These are phyloP conservation scores for Nothobranchius furzeri DNA, from an alignment of 2,113 vertebrate genomes.

Conservation along the genomic window DNA sequence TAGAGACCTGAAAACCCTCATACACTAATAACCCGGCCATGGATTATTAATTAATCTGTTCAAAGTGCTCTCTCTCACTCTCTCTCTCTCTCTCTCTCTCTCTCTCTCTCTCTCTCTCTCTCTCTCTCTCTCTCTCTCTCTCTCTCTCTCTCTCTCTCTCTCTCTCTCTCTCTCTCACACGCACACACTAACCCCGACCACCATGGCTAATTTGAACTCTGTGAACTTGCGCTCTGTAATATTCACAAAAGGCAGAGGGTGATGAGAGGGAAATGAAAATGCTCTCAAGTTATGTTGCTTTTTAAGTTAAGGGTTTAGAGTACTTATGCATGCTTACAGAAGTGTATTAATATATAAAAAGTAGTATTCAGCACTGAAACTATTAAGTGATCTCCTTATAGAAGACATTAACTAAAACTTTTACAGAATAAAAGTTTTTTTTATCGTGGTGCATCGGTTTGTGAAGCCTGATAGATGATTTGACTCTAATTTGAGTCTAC, in stretches of 20 bases:
- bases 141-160: conserved; percentile 32
- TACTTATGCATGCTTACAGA: conserved; percentile 16
- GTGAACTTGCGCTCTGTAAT: conserved; percentile 57
- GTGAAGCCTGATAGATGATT: too few species aligned
- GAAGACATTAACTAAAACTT: neutral
- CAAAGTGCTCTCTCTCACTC: conserved; percentile 54
- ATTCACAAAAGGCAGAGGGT: conserved; percentile 44
- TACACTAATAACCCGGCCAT: conserved; percentile 64
- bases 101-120: conserved; percentile 7
- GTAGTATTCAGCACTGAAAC: neutral
- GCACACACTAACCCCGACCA: conserved; percentile 47
- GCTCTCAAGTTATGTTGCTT: conserved; percentile 32
- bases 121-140: conserved; percentile 32
- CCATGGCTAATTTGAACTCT: conserved; percentile 55
- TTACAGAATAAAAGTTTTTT: neutral
- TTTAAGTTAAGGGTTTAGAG: conserved; percentile 22
- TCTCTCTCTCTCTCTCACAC: neutral
- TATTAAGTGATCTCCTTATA: neutral
- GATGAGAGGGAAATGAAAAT: conserved; percentile 44
- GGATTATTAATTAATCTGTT: conserved; percentile 73
- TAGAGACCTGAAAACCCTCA: conserved; percentile 50
- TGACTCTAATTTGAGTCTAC: too few species aligned
- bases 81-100: conserved; percentile 2
- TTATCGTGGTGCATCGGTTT: too few species aligned
- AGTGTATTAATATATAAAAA: neutral